phyloP scores from a whole-genome alignment of 2,113 vertebrate genomes.

The Micronycteris hirsuta region DNA sequence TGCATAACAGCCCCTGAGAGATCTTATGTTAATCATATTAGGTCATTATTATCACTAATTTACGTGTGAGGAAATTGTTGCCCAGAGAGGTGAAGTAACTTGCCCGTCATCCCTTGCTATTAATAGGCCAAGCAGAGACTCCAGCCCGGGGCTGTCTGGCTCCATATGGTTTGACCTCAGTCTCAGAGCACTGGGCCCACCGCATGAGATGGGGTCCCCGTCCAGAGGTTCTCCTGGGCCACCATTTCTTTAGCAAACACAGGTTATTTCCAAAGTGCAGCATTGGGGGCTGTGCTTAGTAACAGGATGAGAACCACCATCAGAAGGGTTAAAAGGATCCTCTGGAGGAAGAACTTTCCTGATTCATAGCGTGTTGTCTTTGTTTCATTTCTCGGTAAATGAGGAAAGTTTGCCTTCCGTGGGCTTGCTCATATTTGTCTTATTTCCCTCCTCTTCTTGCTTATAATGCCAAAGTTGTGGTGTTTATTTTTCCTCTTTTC shows the following conservation, averaged over 20 bases:
- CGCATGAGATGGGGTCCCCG: neutral
- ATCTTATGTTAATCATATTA: neutral
- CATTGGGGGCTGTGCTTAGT: neutral
- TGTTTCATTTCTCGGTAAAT: neutral
- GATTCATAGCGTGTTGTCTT: neutral
- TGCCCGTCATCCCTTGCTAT: fast-evolving
- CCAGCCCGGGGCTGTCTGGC: neutral
- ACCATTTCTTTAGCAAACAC: neutral
- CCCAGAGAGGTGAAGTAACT: neutral
- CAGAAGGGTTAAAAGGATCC: neutral
- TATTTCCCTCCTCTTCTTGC: neutral
- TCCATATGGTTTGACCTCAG: neutral
- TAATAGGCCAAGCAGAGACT: neutral
- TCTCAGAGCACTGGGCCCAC: neutral
- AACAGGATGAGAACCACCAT: neutral
- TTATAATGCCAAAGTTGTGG: neutral
- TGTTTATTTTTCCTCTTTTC: constrained; percentile 28
- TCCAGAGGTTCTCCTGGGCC: neutral
- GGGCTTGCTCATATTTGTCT: neutral
- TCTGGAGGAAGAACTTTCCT: neutral
- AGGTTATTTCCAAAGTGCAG: neutral
- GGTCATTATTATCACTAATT: neutral
- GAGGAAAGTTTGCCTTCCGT: neutral
- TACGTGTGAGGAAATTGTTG: neutral
- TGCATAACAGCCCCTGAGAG: neutral